phyloP scores from a whole-genome alignment of 2,113 vertebrate species.

The Oncorhynchus tshawytscha region DNA sequence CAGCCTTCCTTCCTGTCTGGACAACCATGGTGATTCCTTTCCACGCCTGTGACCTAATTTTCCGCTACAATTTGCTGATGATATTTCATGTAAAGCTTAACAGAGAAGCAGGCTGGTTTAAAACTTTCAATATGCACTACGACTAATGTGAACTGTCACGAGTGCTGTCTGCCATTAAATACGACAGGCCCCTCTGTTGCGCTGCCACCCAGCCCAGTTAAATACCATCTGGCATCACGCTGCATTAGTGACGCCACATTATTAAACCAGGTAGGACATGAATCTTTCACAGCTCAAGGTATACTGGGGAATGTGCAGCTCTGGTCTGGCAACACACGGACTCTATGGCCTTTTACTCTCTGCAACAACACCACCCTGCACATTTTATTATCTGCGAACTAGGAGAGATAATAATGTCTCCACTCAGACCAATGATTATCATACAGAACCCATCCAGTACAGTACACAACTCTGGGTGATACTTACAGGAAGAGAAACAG shows the following conservation, averaged over 20 bases:
- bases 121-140: slow-evolving; percentile 18
- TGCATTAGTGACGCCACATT: slow-evolving; percentile 39
- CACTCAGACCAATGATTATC: neutral
- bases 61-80: slow-evolving; percentile 18
- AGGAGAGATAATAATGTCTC: neutral
- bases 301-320: slow-evolving; percentile 18
- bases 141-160: slow-evolving; percentile 36
- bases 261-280: slow-evolving; percentile 37
- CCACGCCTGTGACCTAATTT: slow-evolving; percentile 13
- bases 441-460: neutral
- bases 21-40: slow-evolving; percentile 18
- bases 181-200: slow-evolving; percentile 8
- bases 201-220: slow-evolving; percentile 10
- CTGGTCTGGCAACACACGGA: slow-evolving; percentile 14
- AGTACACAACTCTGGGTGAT: neutral
- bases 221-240: slow-evolving; percentile 41
- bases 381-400: too few species aligned
- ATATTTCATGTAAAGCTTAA: slow-evolving; percentile 25
- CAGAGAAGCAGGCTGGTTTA: slow-evolving; percentile 9
- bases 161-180: slow-evolving; percentile 25
- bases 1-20: neutral
- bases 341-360: neutral
- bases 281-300: slow-evolving; percentile 39
- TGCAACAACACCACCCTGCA: neutral
- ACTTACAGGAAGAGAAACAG: neutral